Evolutionary conservation across 2,113 vertebrate species (phyloP).

Genomic region (Podarcis cretensis): DNA sequence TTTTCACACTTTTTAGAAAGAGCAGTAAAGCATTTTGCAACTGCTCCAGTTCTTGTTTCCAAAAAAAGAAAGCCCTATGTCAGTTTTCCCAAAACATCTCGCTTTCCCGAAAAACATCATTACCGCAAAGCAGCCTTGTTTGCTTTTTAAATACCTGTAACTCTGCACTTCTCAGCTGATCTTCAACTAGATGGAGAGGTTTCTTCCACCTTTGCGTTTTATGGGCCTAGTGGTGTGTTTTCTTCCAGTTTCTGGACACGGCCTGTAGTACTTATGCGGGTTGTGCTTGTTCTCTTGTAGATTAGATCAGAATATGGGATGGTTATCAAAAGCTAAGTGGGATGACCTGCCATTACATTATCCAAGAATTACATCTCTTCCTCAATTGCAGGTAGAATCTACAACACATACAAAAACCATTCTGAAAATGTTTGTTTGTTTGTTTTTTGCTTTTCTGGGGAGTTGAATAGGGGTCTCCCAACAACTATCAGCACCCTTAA

Average conservation of each 20-base stretch:
- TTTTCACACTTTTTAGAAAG: constrained; percentile 12
- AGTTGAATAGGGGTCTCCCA: too few relatives aligned
- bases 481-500: too few relatives aligned
- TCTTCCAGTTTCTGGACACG: neutral
- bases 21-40: constrained; percentile 21
- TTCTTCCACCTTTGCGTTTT: neutral
- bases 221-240: neutral
- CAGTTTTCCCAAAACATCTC: neutral
- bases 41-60: neutral
- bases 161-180: neutral
- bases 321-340: neutral
- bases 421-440: too few relatives aligned
- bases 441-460: too few relatives aligned
- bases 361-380: neutral
- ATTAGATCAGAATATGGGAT: neutral
- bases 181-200: neutral
- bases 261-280: neutral
- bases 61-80: neutral
- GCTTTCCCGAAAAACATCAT: neutral
- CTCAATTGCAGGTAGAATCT: neutral
- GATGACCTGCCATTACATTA: neutral
- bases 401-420: neutral
- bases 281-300: neutral
- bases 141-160: constrained; percentile 17
- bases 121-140: neutral